A percentile compares a stretch with the other conserved stretches of the same genome.
Evolutionary conservation across 2,113 vertebrate species (phyloP).

Genomic region (Perca fluviatilis): DNA sequence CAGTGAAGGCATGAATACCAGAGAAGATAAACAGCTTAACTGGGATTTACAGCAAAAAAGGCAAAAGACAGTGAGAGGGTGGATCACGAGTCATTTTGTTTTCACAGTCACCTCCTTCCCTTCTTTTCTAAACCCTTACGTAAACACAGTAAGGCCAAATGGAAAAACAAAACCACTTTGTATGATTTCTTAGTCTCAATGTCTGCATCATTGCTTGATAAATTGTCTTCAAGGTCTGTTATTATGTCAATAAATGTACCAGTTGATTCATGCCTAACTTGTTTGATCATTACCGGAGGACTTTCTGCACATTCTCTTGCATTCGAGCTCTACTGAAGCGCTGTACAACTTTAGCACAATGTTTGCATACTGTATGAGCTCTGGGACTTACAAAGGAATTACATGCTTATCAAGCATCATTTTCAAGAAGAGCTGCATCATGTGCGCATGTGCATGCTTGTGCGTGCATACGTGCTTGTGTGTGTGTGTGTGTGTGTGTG

Average conservation of each 20-base stretch:
- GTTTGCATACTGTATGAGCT: slow-evolving; percentile 50
- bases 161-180: neutral
- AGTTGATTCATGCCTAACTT: neutral
- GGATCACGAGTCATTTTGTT: neutral
- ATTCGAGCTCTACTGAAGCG: neutral
- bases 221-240: neutral
- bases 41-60: neutral
- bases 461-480: neutral
- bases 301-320: neutral
- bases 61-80: neutral
- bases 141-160: neutral
- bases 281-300: neutral
- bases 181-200: slow-evolving; percentile 13
- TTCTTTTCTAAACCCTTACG: neutral
- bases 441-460: neutral
- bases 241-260: neutral
- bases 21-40: neutral
- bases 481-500: neutral
- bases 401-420: slow-evolving; percentile 46
- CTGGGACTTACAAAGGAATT: slow-evolving; percentile 39
- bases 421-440: slow-evolving; percentile 28
- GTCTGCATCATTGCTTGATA: neutral
- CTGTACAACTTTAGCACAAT: neutral
- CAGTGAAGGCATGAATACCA: neutral
- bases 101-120: neutral